Conservation (phyloP, 2,888 invertebrate genomes). For the Oligia fasciuncula region DNA sequence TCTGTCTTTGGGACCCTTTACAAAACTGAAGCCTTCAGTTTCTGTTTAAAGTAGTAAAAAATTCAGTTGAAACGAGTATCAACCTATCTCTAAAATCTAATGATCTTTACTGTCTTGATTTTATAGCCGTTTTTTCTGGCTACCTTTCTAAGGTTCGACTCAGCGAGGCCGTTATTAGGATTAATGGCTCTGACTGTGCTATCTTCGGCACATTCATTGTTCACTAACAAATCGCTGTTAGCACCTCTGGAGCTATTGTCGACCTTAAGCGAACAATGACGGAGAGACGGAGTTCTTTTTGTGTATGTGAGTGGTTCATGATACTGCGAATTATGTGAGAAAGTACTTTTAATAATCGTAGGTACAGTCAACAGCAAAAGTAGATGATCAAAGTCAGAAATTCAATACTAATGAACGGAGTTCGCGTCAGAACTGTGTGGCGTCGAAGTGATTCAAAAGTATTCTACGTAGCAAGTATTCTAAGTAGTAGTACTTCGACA, state of each 20-base stretch:
- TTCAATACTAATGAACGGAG: too few species aligned
- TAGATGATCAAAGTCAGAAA: too few species aligned
- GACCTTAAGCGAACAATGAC: conserved; percentile 60
- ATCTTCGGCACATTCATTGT: conserved; percentile 67
- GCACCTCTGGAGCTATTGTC: conserved; percentile 64
- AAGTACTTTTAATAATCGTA: background rate
- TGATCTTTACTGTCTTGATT: conserved; percentile 40
- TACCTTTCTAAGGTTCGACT: conserved; percentile 63
- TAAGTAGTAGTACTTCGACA: too few species aligned
- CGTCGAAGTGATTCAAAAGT: too few species aligned
- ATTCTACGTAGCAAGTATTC: too few species aligned
- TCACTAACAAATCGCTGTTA: conserved; percentile 67
- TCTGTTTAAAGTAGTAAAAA: background rate
- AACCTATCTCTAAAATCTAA: conserved; percentile 45
- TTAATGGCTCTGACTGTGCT: conserved; percentile 70
- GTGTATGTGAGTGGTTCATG: conserved; percentile 29
- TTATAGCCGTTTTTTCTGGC: conserved; percentile 52
- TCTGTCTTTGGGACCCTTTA: background rate
- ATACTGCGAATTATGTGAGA: conserved; percentile 9
- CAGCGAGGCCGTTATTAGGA: conserved; percentile 64
- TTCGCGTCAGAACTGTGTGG: too few species aligned
- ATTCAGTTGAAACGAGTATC: background rate
- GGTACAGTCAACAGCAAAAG: too few species aligned
- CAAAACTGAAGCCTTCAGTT: background rate
- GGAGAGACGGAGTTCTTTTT: conserved; percentile 45